Evolutionary conservation across 2,797 vertebrate genomes (phyloP).

Genomic region (Apogon talboti): DNA sequence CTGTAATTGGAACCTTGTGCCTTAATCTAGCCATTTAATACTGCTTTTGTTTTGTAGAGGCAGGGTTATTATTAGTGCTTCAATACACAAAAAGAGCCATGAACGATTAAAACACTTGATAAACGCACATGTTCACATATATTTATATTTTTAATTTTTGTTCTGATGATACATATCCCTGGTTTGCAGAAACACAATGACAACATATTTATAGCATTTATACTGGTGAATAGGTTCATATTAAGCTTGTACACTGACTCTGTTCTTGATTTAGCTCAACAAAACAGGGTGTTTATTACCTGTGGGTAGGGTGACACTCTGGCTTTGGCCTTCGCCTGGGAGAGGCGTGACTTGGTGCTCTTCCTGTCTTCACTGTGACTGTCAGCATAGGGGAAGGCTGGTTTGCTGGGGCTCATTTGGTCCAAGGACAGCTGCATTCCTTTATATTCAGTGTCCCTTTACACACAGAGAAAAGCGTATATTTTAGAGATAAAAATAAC

Average conservation of each 20-base stretch:
- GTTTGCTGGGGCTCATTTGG: constrained; percentile 93
- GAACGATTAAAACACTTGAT: too few species aligned
- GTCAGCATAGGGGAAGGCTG: constrained; percentile 89
- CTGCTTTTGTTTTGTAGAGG: too few species aligned
- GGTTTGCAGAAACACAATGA: too few species aligned
- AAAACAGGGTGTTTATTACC: constrained; percentile 77
- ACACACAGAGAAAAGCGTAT: constrained; percentile 37
- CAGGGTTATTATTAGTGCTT: too few species aligned
- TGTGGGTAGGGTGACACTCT: constrained; percentile 94
- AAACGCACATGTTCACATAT: too few species aligned
- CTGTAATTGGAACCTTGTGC: too few species aligned
- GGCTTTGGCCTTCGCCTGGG: constrained; percentile 88
- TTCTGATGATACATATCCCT: too few species aligned
- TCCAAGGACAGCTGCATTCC: constrained; percentile 94
- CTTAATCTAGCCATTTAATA: too few species aligned
- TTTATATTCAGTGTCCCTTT: constrained; percentile 94
- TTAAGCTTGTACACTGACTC: neutral
- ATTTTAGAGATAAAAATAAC: constrained; percentile 25
- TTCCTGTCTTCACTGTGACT: constrained; percentile 90
- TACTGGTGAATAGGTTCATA: too few species aligned
- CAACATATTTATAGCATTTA: too few species aligned
- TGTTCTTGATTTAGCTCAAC: constrained; percentile 14
- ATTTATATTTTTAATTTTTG: too few species aligned
- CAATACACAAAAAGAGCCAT: too few species aligned
- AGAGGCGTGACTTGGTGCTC: constrained; percentile 88